Evolutionary conservation across 2,797 vertebrate genomes (phyloP).

Genomic region (Antennarius maculatus): DNA sequence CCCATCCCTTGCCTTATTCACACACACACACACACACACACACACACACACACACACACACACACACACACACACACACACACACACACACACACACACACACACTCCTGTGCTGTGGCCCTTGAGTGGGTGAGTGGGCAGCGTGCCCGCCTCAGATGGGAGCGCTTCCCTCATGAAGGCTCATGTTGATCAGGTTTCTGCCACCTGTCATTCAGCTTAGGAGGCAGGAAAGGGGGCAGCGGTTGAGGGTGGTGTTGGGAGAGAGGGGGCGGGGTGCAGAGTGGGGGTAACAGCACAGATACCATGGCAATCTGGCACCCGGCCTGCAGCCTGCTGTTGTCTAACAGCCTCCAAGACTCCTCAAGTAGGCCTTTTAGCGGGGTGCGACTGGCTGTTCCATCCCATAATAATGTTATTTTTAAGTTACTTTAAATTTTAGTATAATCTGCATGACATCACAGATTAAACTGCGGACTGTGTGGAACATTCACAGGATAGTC

Average conservation of each 20-base stretch:
- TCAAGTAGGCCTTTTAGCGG: conserved; percentile 29
- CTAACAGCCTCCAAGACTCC: conserved; percentile 35
- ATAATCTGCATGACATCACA: not conserved
- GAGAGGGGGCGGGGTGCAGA: conserved; percentile 20
- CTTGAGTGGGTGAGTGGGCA: conserved; percentile 70
- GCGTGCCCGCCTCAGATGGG: conserved; percentile 63
- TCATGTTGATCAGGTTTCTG: conserved; percentile 80
- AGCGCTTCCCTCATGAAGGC: conserved; percentile 68
- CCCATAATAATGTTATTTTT: not conserved
- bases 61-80: conserved; percentile 17
- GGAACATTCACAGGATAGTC: too few relatives aligned
- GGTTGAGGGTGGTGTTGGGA: conserved; percentile 47
- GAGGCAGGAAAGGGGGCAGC: conserved; percentile 61
- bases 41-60: conserved; percentile 13
- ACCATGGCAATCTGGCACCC: conserved; percentile 73
- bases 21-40: conserved; percentile 11
- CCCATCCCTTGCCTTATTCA: conserved; percentile 45
- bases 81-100: conserved; percentile 9
- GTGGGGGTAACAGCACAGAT: conserved; percentile 51
- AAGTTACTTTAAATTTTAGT: not conserved
- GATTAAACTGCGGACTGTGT: too few relatives aligned
- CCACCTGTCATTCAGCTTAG: conserved; percentile 84
- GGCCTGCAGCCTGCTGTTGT: conserved; percentile 59
- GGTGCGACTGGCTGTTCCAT: conserved; percentile 8
- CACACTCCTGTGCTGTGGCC: conserved; percentile 32